phyloP scores from a whole-genome alignment of 2,113 vertebrate species.

The Pleuronectes platessa region DNA sequence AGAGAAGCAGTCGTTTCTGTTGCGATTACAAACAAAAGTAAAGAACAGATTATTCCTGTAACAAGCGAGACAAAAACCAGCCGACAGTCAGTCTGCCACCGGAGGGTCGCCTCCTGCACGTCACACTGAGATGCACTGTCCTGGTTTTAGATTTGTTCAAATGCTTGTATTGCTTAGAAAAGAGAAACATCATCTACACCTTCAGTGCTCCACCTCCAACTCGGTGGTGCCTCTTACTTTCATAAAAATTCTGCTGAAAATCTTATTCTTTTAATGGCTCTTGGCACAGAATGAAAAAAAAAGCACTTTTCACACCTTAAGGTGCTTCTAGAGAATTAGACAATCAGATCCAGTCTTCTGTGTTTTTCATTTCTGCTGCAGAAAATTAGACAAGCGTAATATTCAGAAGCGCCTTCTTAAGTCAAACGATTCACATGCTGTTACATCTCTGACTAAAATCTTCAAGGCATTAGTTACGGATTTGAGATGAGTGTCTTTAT shows the following conservation, averaged over 20 bases:
- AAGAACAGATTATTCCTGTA: slow-evolving; percentile 21
- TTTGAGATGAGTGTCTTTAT: too few species aligned
- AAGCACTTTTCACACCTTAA: slow-evolving; percentile 22
- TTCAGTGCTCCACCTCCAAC: neutral
- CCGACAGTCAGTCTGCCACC: slow-evolving; percentile 58
- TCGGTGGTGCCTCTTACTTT: neutral
- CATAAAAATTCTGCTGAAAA: neutral
- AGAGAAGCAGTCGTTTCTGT: slow-evolving; percentile 35
- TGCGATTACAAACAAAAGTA: slow-evolving; percentile 22
- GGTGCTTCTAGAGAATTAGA: slow-evolving; percentile 31
- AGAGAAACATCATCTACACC: slow-evolving; percentile 17
- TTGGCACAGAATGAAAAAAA: slow-evolving; percentile 27
- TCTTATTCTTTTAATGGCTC: slow-evolving; percentile 35
- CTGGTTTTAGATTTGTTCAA: slow-evolving; percentile 43
- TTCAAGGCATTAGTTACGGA: neutral
- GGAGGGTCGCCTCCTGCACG: slow-evolving; percentile 25
- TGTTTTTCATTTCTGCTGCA: slow-evolving; percentile 8
- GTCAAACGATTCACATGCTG: neutral
- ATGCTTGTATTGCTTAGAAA: slow-evolving; percentile 67
- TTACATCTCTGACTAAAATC: neutral
- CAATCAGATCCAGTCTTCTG: neutral
- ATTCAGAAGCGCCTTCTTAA: neutral
- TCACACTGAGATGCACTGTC: slow-evolving; percentile 40
- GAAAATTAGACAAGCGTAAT: slow-evolving; percentile 1
- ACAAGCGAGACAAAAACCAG: slow-evolving; percentile 41